Evolutionary conservation across 2,888 invertebrate species (phyloP), one percentile per base, ranked within the genome.

Genomic region (Drosophila merina): DNA sequence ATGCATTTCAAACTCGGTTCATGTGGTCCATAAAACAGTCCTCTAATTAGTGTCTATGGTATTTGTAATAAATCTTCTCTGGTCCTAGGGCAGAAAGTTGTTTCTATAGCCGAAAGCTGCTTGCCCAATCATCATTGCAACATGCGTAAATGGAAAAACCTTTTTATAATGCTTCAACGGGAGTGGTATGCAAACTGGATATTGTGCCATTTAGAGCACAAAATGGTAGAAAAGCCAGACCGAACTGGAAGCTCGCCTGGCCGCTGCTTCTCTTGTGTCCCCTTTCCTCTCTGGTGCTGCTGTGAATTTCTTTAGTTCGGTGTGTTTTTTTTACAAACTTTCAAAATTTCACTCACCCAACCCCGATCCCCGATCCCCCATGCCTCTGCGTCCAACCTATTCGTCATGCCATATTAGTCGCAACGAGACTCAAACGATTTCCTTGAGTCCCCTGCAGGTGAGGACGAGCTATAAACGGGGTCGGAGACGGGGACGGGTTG

Each of bases 331-430:
- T 75, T 9, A 6, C n/a, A 26, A 58, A 44, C 51, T 51, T 58
- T 20, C 3, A 31, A 31, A 31, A 49, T 4, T 36, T 5, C 12
- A 14, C 14, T 7, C 14, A 40, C 4, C 20, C 2, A 20, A 12
- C 14, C 14, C 9, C 20, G 20, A 12, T 20, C 4, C 12, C 26
- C 33, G 10, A 33, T 10, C 4, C 10, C 25, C 48, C n/a, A 12
- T 38, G 38, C 63, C 42, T 9, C 20, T 20, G 42, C 42, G 12
- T 62, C 12, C 1, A 36, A 36, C n/a, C 12, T 12, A 80, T 77
- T 75, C 72, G 77, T 77, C 73, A 79, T 71, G 76, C 33, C 79
- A 67, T 77, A 77, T 80, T 80, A 68, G 81, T 75, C 58, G 48
- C 59, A 57, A 33, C 25, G 42, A 30, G 59, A 40, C 45, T 36